A percentile compares a stretch with the other conserved stretches of the same genome.
phyloP scores from a whole-genome alignment of 2,888 invertebrate genomes.

The Drosophila differens region DNA sequence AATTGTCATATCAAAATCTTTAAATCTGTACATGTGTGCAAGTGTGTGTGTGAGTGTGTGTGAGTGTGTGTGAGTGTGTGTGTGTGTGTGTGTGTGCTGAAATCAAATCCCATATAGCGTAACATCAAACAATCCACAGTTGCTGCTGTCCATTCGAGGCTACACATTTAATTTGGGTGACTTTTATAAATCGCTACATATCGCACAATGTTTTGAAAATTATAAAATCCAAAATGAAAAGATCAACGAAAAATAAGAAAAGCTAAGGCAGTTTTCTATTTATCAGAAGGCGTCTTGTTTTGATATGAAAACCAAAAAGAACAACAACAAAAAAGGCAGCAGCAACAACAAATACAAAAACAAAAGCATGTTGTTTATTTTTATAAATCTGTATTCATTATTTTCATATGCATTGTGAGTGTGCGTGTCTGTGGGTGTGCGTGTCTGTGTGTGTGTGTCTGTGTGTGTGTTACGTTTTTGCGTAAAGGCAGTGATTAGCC shows the following conservation, averaged over 20 bases:
- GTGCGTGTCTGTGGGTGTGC: neutral
- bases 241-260: constrained; percentile 18
- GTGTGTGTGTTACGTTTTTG: constrained; percentile 32
- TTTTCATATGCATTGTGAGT: neutral
- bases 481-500: constrained; percentile 67
- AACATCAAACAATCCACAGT: constrained; percentile 78
- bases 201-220: constrained; percentile 69
- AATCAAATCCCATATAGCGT: constrained; percentile 79
- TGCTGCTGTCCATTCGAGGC: constrained; percentile 79
- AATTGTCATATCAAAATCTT: constrained; percentile 55
- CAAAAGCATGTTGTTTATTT: constrained; percentile 41
- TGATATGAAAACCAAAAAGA: constrained; percentile 53
- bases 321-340: neutral
- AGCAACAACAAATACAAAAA: neutral
- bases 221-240: constrained; percentile 35
- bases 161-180: constrained; percentile 72
- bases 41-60: neutral
- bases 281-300: constrained; percentile 58
- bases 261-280: constrained; percentile 50
- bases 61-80: neutral
- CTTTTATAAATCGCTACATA: constrained; percentile 82
- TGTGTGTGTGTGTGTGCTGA: constrained; percentile 44
- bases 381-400: constrained; percentile 52
- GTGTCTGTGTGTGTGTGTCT: neutral
- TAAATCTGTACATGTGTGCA: constrained; percentile 3